A percentile compares a stretch with the other conserved stretches of the same genome.
Conservation (phyloP, 2,113 vertebrate genomes). For the Arizona elegans region DNA sequence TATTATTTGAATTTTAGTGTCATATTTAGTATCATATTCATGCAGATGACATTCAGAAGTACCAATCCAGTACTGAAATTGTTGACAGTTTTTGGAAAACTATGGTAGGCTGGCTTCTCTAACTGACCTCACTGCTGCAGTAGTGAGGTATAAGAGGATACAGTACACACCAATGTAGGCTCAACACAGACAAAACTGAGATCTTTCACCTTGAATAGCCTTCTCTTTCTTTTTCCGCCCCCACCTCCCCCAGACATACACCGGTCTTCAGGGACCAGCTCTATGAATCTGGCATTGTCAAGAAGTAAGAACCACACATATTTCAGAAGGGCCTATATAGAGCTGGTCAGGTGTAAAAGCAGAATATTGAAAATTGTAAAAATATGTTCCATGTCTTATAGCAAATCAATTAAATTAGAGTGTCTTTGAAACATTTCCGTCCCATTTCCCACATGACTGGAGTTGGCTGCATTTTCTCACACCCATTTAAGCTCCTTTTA, state of each 20-base stretch:
- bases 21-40: not conserved
- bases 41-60: not conserved
- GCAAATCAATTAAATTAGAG: not conserved
- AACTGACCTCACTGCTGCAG: not conserved
- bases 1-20: not conserved
- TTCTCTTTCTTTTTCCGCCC: no score
- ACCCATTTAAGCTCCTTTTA: not conserved
- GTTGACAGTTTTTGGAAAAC: not conserved
- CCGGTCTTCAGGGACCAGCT: no score
- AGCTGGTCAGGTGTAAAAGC: no score
- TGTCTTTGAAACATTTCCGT: not conserved
- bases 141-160: not conserved
- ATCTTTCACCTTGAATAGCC: no score
- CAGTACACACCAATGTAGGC: not conserved
- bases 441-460: not conserved
- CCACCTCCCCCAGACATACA: no score
- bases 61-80: not conserved
- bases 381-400: not conserved
- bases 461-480: not conserved
- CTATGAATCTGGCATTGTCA: no score
- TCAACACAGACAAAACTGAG: no score
- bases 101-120: not conserved
- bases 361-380: no score
- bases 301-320: no score
- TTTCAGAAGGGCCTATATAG: no score